A percentile compares a stretch with the other conserved stretches of the same genome.
Conservation (phyloP, 1,140 invertebrate genomes). For the Chrysoperla carnea region DNA sequence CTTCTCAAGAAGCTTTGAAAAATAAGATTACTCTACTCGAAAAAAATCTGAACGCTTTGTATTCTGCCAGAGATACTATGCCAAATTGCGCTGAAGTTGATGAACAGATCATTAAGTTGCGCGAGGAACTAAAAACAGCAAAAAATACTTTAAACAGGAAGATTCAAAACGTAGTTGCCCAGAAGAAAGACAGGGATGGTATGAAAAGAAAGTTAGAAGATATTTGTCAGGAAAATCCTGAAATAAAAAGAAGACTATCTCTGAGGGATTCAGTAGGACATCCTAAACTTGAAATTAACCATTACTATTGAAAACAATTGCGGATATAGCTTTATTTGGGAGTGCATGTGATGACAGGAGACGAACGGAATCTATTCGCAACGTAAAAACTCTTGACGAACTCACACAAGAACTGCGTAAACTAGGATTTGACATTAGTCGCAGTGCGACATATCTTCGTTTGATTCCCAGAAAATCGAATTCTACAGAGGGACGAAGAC, state of each 20-base stretch:
- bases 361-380: constrained; percentile 4
- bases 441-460: constrained; percentile 15
- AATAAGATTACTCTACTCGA: constrained; percentile 11
- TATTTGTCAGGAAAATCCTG: too few relatives aligned
- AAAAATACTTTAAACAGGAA: constrained; percentile 13
- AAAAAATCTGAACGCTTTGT: constrained; percentile 7
- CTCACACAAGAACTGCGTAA: constrained; percentile 13
- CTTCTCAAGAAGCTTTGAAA: constrained; percentile 13
- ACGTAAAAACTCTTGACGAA: not conserved
- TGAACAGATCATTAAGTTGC: constrained; percentile 9
- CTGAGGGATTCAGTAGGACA: too few relatives aligned
- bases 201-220: too few relatives aligned
- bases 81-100: constrained; percentile 11
- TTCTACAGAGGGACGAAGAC: too few relatives aligned
- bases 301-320: constrained; percentile 15
- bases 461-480: too few relatives aligned
- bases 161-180: constrained; percentile 9
- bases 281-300: constrained; percentile 1
- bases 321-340: constrained; percentile 16
- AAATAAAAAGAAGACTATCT: too few relatives aligned
- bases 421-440: constrained; percentile 16
- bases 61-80: constrained; percentile 9
- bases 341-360: constrained; percentile 16
- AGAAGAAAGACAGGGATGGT: not conserved
- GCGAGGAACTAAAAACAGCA: constrained; percentile 4